Conservation (phyloP, 2,113 vertebrate species). For the Turnix velox region DNA sequence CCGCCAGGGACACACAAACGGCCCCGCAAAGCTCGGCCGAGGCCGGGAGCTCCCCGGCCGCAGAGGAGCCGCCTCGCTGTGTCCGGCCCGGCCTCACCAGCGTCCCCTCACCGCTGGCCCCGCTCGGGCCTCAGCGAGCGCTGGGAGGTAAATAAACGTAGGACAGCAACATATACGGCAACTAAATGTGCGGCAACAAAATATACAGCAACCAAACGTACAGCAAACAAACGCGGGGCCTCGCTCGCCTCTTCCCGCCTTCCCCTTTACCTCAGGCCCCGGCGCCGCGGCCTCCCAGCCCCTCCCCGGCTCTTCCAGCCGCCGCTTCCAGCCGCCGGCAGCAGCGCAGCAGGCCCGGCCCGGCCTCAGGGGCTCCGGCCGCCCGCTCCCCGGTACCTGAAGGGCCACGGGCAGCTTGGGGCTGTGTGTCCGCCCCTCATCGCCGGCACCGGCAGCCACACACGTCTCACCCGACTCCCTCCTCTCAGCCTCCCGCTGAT, state of each 20-base stretch:
- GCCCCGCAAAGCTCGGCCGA: rapidly evolving
- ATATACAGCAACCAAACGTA: no score
- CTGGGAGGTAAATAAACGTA: no score
- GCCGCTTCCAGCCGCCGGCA: not conserved
- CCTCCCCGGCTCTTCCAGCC: not conserved
- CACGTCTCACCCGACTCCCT: no score
- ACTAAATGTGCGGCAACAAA: no score
- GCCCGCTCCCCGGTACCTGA: not conserved
- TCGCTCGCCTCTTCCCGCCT: not conserved
- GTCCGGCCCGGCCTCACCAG: not conserved
- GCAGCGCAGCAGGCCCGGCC: not conserved
- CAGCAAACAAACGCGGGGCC: rapidly evolving
- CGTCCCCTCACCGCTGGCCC: not conserved
- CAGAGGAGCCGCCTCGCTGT: rapidly evolving
- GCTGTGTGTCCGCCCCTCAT: not conserved
- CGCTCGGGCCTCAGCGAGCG: no score
- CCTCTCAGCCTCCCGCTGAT: not conserved
- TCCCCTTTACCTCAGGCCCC: no score
- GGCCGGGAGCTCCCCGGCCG: rapidly evolving
- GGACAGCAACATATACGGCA: no score
- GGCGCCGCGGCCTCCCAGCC: not conserved
- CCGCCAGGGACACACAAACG: rapidly evolving
- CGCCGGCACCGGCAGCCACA: no score
- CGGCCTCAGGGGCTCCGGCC: not conserved
- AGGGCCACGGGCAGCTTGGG: not conserved